phyloP scores from a whole-genome alignment of 2,888 invertebrate genomes.

The Melieria omissa region DNA sequence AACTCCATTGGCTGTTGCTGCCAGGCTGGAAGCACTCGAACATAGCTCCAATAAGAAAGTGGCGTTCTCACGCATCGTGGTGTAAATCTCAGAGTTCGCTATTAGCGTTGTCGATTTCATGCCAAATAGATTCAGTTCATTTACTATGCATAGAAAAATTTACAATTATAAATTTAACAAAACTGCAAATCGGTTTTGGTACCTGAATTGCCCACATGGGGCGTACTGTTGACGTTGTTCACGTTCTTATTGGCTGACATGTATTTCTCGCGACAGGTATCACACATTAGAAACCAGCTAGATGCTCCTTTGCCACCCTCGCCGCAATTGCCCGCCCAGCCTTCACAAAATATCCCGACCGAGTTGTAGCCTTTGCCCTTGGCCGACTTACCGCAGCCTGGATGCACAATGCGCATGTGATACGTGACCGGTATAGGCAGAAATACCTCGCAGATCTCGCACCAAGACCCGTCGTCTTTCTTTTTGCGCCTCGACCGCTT shows the following conservation, averaged over 20 bases:
- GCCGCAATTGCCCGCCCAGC: conserved; percentile 90
- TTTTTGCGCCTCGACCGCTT: conserved; percentile 63
- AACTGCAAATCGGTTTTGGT: conserved; percentile 15
- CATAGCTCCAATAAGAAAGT: conserved; percentile 91
- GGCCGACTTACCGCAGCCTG: conserved; percentile 89
- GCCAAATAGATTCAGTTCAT: conserved; percentile 67
- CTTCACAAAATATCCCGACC: conserved; percentile 85
- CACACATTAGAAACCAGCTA: conserved; percentile 94
- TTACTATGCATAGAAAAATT: conserved; percentile 42
- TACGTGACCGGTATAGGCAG: conserved; percentile 84
- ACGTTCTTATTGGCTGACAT: conserved; percentile 63
- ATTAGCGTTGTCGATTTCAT: conserved; percentile 62
- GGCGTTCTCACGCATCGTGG: conserved; percentile 91
- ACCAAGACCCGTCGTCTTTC: conserved; percentile 69
- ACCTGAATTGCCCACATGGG: conserved; percentile 56
- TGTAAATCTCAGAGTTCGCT: conserved; percentile 66
- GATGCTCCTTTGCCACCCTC: conserved; percentile 83
- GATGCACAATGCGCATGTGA: conserved; percentile 91
- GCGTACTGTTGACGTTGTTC: conserved; percentile 62
- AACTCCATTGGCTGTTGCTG: conserved; percentile 31
- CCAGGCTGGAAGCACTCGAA: conserved; percentile 69
- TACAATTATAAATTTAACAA: not conserved
- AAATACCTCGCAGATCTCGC: conserved; percentile 88
- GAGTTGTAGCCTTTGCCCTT: conserved; percentile 93
- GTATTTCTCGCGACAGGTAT: conserved; percentile 85